Percentiles rank a stretch among this genome's conserved stretches.
These are phyloP conservation scores for Nemopilema nomurai DNA, from an alignment of 30 jellyfish, hydroid and myxozoan genomes.

Conservation along the genomic window DNA sequence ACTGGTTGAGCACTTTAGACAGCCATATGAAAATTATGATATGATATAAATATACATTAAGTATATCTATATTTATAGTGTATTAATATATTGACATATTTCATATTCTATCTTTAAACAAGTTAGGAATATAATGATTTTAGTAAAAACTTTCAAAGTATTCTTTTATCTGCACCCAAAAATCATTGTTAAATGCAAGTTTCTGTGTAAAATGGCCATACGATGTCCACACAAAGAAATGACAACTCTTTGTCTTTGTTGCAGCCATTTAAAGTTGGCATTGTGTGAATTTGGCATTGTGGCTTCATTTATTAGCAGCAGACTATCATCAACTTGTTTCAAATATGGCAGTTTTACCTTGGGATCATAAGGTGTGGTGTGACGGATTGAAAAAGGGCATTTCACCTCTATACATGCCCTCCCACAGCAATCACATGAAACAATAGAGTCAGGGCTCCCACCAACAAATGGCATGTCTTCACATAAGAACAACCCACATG, in stretches of 20 bases:
- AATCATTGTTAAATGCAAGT: slow-evolving; percentile 8
- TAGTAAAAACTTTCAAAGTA: slow-evolving; percentile 1
- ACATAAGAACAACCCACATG: slow-evolving; percentile 34
- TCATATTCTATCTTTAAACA: background rate
- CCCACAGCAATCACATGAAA: slow-evolving; percentile 44
- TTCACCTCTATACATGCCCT: slow-evolving; percentile 22
- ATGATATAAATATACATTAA: background rate
- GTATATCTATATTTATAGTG: background rate
- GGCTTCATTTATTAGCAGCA: background rate
- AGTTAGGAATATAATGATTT: slow-evolving; percentile 8
- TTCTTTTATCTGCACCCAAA: slow-evolving; percentile 18
- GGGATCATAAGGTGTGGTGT: slow-evolving; percentile 25
- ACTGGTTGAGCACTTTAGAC: background rate
- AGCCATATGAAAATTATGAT: background rate
- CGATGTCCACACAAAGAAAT: slow-evolving; percentile 49
- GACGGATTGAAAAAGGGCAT: slow-evolving; percentile 34
- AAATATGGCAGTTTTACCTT: slow-evolving; percentile 28
- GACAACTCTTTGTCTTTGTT: slow-evolving; percentile 21
- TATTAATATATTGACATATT: background rate
- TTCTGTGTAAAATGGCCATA: slow-evolving; percentile 28
- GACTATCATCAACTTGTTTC: background rate
- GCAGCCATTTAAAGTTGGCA: slow-evolving; percentile 61
- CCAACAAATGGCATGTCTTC: slow-evolving; percentile 41
- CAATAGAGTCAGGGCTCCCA: slow-evolving; percentile 53
- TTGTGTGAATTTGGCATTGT: slow-evolving; percentile 40